Base-by-base conservation (phyloP, 2,113 vertebrate species). In the Ptyas mucosa region DNA sequence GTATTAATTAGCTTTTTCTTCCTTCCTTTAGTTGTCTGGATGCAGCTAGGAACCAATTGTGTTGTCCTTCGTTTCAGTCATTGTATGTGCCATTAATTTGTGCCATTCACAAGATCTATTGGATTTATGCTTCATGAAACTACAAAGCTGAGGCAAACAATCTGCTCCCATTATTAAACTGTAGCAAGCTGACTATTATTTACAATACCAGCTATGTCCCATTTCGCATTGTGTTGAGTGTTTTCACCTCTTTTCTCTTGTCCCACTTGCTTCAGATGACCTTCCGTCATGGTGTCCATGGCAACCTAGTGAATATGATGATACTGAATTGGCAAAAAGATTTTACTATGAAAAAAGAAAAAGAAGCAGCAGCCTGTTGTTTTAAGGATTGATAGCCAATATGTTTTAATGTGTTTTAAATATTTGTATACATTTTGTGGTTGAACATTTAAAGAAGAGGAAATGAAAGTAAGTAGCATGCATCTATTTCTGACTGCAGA, bases 211-310 rank as follows among this genome's bases (percentile, higher is more conserved):
- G 43, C 92, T 90, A 90, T 93, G 85, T 69, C 93, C 29, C 89
- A 93, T 86, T 92, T 85, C 90, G 88, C 58, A 88, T 89, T 94
- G 53, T 93, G 64, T 93, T 57, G 58, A 87, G 92, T 94, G 21
- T 92, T 93, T 91, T 94, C 54, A 88, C 46, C 18, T 86, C 81
- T 87, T 90, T 93, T 81, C 90, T 90, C 85, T 87, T 92, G 61
- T 89, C 88, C 89, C 93, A 90, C 94, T 95, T 96, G 94, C 89
- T 92, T 95, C 93, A 91, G 92, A 90, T 95, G 96, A 96, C 97
- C 96, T 97, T 97, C 95, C 93, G 43, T 94, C 90, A 93, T 90
- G 61, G 95, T 96, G 95, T 95, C 96, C 95, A 95, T 96, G 95
- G 96, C 95, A 97, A 98, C 95, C 51, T 93, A 89, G 92, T 88